These are phyloP conservation scores for Dromiciops gliroides DNA, from an alignment of 2,113 vertebrate species.

Conservation along the genomic window DNA sequence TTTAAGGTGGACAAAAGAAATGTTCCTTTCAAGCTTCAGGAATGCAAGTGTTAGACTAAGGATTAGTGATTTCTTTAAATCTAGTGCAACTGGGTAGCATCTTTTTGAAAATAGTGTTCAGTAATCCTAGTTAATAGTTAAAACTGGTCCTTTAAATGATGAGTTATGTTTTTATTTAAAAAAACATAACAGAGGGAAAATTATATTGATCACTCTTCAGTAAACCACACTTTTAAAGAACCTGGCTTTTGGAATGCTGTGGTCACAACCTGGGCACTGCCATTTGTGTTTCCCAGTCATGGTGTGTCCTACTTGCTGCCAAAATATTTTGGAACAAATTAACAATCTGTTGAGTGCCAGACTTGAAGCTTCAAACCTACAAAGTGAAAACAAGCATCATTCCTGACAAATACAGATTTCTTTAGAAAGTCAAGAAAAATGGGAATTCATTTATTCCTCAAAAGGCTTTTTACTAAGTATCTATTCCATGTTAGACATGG, in stretches of 20 bases:
- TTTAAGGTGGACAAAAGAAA: not conserved
- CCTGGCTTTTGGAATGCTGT: not conserved
- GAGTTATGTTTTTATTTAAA: not conserved
- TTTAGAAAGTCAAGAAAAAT: not conserved
- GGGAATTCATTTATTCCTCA: not conserved
- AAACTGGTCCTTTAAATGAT: accelerated
- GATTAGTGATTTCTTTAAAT: too few species aligned
- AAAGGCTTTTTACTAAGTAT: not conserved
- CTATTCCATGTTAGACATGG: too few species aligned
- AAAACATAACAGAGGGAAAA: not conserved
- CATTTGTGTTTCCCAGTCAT: not conserved
- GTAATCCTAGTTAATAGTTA: not conserved
- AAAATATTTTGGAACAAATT: too few species aligned
- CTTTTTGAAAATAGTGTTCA: not conserved
- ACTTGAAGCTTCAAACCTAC: not conserved
- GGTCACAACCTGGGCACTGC: not conserved
- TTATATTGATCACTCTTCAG: accelerated
- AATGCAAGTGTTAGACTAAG: not conserved
- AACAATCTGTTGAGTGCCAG: not conserved
- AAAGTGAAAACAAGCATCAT: not conserved
- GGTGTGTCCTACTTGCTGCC: too few species aligned
- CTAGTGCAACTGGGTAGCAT: not conserved
- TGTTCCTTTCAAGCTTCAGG: not conserved
- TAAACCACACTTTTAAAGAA: not conserved
- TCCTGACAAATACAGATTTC: not conserved